These are phyloP conservation scores for Parauchenoglanis ngamensis DNA, from an alignment of 2,797 vertebrate species.

Conservation along the genomic window DNA sequence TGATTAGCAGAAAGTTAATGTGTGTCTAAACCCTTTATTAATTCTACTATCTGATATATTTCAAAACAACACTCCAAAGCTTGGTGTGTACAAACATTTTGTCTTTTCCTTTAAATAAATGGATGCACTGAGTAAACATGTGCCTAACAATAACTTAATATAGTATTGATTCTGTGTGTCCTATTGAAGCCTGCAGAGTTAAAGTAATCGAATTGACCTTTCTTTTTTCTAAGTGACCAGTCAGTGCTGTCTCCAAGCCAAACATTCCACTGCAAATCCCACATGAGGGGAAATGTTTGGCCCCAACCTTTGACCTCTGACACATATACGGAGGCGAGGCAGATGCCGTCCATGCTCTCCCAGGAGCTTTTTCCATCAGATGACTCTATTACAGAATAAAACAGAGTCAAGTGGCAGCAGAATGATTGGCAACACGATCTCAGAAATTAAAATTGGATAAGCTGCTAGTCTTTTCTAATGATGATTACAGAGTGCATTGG, in stretches of 20 bases:
- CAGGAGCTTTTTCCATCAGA: slow-evolving; percentile 49
- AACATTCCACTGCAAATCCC: slow-evolving; percentile 52
- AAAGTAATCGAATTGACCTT: slow-evolving; percentile 24
- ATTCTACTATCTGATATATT: background rate
- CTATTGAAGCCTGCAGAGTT: background rate
- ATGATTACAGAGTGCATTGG: slow-evolving; percentile 4
- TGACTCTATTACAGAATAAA: slow-evolving; percentile 52
- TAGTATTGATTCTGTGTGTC: background rate
- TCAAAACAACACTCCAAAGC: background rate
- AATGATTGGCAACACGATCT: slow-evolving; percentile 4
- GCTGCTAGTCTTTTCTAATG: background rate
- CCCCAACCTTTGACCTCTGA: slow-evolving; percentile 61
- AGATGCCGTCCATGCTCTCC: slow-evolving; percentile 46
- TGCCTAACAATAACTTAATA: background rate
- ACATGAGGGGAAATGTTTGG: slow-evolving; percentile 61
- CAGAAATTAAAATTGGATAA: background rate
- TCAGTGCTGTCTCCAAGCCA: slow-evolving; percentile 31
- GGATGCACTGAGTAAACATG: background rate
- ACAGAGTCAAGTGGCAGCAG: slow-evolving; percentile 23
- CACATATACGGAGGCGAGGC: slow-evolving; percentile 54
- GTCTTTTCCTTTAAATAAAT: background rate
- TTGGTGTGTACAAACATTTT: background rate
- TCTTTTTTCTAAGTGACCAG: slow-evolving; percentile 34
- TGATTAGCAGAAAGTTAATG: background rate
- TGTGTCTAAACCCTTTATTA: background rate